A percentile compares a stretch with the other conserved stretches of the same genome.
Evolutionary conservation across 1,140 invertebrate species (phyloP).

Genomic region (Zaprionus nigranus): DNA sequence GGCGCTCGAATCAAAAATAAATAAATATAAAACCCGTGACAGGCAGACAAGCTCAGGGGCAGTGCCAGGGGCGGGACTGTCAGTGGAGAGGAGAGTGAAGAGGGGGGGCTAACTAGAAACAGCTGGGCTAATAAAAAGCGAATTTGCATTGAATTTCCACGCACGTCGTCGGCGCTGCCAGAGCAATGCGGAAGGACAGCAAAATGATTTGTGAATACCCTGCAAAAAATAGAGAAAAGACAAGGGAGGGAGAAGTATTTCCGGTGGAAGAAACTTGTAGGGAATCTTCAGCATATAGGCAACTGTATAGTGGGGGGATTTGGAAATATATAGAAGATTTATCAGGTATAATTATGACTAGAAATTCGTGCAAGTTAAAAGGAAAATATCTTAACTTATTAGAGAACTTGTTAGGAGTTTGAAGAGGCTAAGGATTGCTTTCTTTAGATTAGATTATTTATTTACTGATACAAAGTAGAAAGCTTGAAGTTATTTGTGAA

Average conservation of each 20-base stretch:
- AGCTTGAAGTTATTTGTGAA: no score
- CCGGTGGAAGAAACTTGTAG: neutral
- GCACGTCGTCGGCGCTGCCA: constrained; percentile 34
- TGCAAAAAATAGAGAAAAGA: neutral
- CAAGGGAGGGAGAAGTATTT: neutral
- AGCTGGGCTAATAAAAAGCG: constrained; percentile 63
- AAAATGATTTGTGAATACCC: constrained; percentile 18
- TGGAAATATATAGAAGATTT: no score
- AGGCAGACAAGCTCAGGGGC: constrained; percentile 17
- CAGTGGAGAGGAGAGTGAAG: neutral
- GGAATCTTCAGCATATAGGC: neutral
- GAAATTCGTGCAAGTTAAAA: no score
- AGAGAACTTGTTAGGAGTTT: no score
- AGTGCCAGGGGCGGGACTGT: neutral
- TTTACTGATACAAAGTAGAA: no score
- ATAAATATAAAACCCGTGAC: constrained; percentile 71
- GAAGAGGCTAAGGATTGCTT: no score
- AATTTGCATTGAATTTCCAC: constrained; percentile 67
- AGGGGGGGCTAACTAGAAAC: constrained; percentile 33
- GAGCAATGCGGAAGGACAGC: constrained; percentile 16
- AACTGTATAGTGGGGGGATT: no score
- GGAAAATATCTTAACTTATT: no score
- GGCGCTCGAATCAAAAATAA: constrained; percentile 77
- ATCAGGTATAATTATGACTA: no score
- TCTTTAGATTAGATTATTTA: no score